Base-by-base conservation (phyloP, 2,888 invertebrate genomes). In the Calliopum simillimum region DNA sequence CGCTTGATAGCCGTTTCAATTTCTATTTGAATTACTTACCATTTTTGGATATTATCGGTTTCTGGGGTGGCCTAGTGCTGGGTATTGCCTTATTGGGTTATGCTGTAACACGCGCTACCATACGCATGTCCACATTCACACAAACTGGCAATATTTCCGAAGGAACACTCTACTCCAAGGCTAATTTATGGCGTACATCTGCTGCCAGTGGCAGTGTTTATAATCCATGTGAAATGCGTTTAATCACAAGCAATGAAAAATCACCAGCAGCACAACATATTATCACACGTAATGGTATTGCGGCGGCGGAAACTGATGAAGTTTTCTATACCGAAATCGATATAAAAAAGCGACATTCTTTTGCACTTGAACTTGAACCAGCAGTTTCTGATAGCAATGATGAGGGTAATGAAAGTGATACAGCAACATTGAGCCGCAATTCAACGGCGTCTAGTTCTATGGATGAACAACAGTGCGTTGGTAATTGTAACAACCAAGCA, bases 11-110 rank as follows among this genome's bases (percentile, higher is more conserved):
- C 41, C 90, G 91, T 25, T 94, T 94, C 86, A 88, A 89, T 73
- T 83, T 95, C 13, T 94, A 95, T 82, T 85, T 95, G 4, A 92
- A 92, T 80, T 88, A 93, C 5, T 81, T 93, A 3, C 94, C 95
- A 0, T 78, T 89, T 0, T 87, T 90, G 0, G 91, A 92, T 81
- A 86, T 78, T 0, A 53, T 85, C 33, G 81, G 82, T 4, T 84
- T 86, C 73, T 86, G 86, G 85, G 79, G 77, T 46, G 80, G 82
- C 3, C 74, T 85, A 3, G 3, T 79, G 1, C 23, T 80, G 62
- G 86, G 86, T 43, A 70, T 83, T 12, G 70, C 76, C 12, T 75
- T 84, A 33, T 73, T 86, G 4, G 74, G 81, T 2, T 82, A 83
- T 71, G 85, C 85, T 44, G 79, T 86, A 23, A 81, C 82, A 25